Percentiles rank a stretch among this genome's conserved stretches.
Conservation (phyloP, 1,140 invertebrate genomes). For the Drosophila guanche region DNA sequence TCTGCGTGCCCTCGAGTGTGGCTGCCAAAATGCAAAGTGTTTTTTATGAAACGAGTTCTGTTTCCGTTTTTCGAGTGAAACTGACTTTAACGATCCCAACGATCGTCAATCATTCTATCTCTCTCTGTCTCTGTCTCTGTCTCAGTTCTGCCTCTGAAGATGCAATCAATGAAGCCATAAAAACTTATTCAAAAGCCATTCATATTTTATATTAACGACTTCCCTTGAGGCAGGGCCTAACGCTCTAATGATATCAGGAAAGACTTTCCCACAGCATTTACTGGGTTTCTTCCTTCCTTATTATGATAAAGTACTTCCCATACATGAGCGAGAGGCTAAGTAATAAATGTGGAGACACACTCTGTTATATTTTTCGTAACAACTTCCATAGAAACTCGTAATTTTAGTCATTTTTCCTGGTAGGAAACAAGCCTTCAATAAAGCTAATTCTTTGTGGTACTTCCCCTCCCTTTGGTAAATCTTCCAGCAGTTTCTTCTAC, state of each 20-base stretch:
- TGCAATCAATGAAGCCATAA: conserved; percentile 47
- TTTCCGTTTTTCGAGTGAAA: conserved; percentile 42
- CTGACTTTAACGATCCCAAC: conserved; percentile 32
- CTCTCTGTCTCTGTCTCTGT: not conserved
- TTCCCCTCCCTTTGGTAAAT: too few species aligned
- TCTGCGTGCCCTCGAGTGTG: conserved; percentile 30
- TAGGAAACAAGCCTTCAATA: too few species aligned
- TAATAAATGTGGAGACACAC: too few species aligned
- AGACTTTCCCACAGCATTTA: not conserved
- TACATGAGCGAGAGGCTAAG: too few species aligned
- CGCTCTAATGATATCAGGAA: conserved; percentile 21
- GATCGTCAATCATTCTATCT: conserved; percentile 40
- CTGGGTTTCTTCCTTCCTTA: too few species aligned
- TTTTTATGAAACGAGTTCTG: conserved; percentile 59
- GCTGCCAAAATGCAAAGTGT: conserved; percentile 50
- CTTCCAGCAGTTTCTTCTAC: not conserved
- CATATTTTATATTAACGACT: conserved; percentile 49
- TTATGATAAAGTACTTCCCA: too few species aligned
- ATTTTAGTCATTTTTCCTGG: too few species aligned
- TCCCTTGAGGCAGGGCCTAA: conserved; percentile 22
- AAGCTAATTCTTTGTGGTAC: too few species aligned
- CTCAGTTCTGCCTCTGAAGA: conserved; percentile 2
- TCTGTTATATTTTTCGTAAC: too few species aligned
- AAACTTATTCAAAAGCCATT: conserved; percentile 39
- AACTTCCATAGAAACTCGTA: too few species aligned